These are phyloP conservation scores for Scaptomyza pallida DNA, from an alignment of 1,140 invertebrate genomes.

Conservation along the genomic window DNA sequence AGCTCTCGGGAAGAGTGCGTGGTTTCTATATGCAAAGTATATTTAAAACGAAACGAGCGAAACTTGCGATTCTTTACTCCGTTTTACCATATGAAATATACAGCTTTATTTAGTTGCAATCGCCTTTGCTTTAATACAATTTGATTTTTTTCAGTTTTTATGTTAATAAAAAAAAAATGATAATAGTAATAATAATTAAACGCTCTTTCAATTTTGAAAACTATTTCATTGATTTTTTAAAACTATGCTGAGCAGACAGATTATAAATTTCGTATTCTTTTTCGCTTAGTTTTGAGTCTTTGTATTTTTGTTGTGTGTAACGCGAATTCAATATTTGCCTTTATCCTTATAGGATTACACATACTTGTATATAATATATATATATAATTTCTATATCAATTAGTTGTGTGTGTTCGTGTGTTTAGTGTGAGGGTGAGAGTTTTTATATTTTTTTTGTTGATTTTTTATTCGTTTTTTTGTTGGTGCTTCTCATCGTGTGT, in stretches of 20 bases:
- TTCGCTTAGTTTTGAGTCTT: conserved; percentile 58
- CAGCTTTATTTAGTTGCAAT: conserved; percentile 75
- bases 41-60: conserved; percentile 19
- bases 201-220: conserved; percentile 43
- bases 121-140: conserved; percentile 70
- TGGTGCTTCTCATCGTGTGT: conserved; percentile 2
- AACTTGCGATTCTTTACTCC: not conserved
- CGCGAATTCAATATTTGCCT: conserved; percentile 64
- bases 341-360: conserved; percentile 73
- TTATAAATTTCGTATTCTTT: conserved; percentile 49
- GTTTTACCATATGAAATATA: conserved; percentile 78
- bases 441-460: conserved; percentile 9
- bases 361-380: conserved; percentile 50
- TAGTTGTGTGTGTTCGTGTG: conserved; percentile 37
- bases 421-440: conserved; percentile 24
- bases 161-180: conserved; percentile 43
- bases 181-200: conserved; percentile 17
- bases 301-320: conserved; percentile 70
- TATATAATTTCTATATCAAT: conserved; percentile 53
- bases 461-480: conserved; percentile 19
- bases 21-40: conserved; percentile 47
- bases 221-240: conserved; percentile 29
- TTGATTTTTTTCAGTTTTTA: conserved; percentile 41
- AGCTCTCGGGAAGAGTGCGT: conserved; percentile 28
- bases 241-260: conserved; percentile 77